Evolutionary conservation across 1,140 invertebrate species (phyloP).

Genomic region (Aphidius gifuensis): DNA sequence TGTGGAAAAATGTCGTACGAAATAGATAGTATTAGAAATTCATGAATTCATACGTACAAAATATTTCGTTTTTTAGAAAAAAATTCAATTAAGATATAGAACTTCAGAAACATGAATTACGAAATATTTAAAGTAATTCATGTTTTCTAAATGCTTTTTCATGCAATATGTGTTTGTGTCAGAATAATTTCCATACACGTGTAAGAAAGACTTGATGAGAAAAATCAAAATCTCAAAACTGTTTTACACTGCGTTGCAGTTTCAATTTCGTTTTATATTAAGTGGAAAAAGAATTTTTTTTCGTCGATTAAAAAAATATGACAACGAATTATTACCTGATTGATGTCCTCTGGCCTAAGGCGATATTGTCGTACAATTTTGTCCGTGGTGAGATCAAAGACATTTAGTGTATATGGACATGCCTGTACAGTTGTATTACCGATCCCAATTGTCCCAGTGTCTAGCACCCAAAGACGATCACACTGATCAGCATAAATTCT

Average conservation of each 20-base stretch:
- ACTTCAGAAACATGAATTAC: too few relatives aligned
- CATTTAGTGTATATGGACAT: constrained; percentile 70
- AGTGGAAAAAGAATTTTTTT: too few relatives aligned
- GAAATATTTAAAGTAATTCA: too few relatives aligned
- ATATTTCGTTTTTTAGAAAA: not conserved
- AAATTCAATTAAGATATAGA: too few relatives aligned
- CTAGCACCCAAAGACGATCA: constrained; percentile 76
- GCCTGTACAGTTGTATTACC: constrained; percentile 70
- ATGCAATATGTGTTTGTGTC: too few relatives aligned
- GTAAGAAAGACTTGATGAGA: too few relatives aligned
- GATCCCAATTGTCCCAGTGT: constrained; percentile 77
- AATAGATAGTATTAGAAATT: not conserved
- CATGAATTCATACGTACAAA: not conserved
- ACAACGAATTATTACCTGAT: constrained; percentile 45
- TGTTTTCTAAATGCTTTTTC: too few relatives aligned
- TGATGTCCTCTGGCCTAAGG: constrained; percentile 68
- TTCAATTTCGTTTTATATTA: too few relatives aligned
- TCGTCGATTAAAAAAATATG: too few relatives aligned
- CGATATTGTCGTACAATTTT: constrained; percentile 67
- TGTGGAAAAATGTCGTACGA: constrained; percentile 18
- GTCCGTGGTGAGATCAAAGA: constrained; percentile 73
- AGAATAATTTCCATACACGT: too few relatives aligned
- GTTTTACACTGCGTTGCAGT: too few relatives aligned
- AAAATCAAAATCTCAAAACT: too few relatives aligned
- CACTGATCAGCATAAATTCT: constrained; percentile 68